phyloP scores from a whole-genome alignment of 1,140 invertebrate species.

The Onthophagus taurus region DNA sequence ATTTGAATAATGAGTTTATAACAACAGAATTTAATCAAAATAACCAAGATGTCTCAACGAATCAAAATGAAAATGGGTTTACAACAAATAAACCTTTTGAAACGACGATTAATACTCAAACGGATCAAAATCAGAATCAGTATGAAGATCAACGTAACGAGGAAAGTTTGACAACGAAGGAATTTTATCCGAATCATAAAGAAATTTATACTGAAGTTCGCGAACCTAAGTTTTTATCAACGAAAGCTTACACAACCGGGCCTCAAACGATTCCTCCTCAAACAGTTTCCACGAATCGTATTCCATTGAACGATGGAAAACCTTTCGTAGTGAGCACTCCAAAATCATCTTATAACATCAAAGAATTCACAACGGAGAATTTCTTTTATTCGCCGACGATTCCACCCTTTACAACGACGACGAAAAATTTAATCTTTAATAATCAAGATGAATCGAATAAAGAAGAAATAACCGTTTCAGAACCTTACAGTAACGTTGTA shows the following conservation, averaged over 20 bases:
- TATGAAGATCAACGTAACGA: too few species aligned
- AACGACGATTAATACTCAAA: too few species aligned
- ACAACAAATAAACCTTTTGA: too few species aligned
- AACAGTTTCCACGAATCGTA: conserved; percentile 13
- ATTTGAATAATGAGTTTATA: too few species aligned
- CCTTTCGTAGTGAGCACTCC: conserved; percentile 23
- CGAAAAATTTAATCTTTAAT: too few species aligned
- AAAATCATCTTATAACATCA: conserved; percentile 12
- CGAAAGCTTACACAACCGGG: conserved; percentile 11
- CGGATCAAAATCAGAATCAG: too few species aligned
- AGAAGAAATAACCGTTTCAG: too few species aligned
- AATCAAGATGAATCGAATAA: too few species aligned
- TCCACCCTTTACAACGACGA: conserved; percentile 25
- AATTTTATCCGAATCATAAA: conserved; percentile 30
- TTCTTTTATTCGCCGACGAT: conserved; percentile 36
- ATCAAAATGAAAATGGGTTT: too few species aligned
- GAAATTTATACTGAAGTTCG: conserved; percentile 31
- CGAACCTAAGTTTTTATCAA: conserved; percentile 21
- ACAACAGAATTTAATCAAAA: too few species aligned
- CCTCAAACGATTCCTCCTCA: conserved; percentile 11
- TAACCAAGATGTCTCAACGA: too few species aligned
- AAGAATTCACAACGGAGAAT: conserved; percentile 29
- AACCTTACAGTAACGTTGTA: too few species aligned
- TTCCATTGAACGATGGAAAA: conserved; percentile 28
- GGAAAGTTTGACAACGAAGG: conserved; percentile 19